Evolutionary conservation across 92 coral and sea anemone species (phyloP), one percentile per base, ranked within the genome.

Genomic region (Heliopora coerulea): DNA sequence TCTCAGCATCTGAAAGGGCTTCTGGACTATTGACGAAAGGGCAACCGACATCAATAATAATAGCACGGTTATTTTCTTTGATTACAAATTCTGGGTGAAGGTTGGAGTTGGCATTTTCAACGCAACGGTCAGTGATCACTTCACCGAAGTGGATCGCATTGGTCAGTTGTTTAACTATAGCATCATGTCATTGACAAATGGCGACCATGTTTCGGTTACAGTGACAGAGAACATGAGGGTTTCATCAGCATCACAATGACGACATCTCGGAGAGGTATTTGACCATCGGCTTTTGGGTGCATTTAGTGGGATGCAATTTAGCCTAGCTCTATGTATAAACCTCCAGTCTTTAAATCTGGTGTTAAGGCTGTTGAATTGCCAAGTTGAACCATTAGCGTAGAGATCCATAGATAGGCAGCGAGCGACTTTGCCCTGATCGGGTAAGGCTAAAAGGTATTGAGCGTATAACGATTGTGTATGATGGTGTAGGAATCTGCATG

Each of bases 321-420:
- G 54, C 49, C 74, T 18, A 72, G 84, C 14, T 59, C 79, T 34
- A 83, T 79, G 61, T 86, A 80, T 37, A 79, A 72, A 72, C 0
- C 78, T 62, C 78, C 78, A 72, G 41, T 72, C 78, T 27, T 30
- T 52, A 21, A 72, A 72, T 15, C 78, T 40, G 34, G 54, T 34
- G 1, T 72, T 72, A 23, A 56, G 32, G 31, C 78, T 65, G 31
- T 52, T 52, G 26, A 33, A 59, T 24, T 56, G 60, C 78, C 78
- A 72, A 46, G 63, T 52, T 31, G 78, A 72, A 72, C 78, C 78
- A 42, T 72, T 72, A 59, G 63, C 78, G 62, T 28, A 72, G 40
- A 34, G 39, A 65, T 72, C 78, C 29, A 30, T 56, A 27, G 63
- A 27, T 17, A 56, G 64, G 23, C 65, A 23, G 17, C 78, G 78